These are phyloP conservation scores for Neodon shergylaensis DNA, from an alignment of 2,113 vertebrate species.

Conservation along the genomic window DNA sequence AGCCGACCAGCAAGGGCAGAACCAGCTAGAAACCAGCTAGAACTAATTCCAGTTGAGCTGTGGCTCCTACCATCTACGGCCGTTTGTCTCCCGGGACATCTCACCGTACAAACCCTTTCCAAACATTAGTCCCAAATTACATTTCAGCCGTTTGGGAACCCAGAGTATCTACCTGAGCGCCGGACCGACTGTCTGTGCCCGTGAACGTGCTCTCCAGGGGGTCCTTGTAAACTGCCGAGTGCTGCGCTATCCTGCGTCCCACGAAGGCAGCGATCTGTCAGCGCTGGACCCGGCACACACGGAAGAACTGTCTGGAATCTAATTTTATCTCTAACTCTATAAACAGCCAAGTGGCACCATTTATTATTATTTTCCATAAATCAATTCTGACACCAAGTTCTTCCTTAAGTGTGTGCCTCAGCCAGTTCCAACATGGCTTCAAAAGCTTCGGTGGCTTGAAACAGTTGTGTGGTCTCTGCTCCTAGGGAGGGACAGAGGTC, in stretches of 20 bases:
- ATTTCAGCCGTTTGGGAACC: conserved; percentile 26
- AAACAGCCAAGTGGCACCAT: conserved; percentile 69
- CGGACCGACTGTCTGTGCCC: not conserved
- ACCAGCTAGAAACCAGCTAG: no score
- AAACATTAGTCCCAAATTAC: conserved; percentile 26
- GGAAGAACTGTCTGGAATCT: conserved; percentile 61
- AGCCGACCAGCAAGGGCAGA: no score
- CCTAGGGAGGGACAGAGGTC: not conserved
- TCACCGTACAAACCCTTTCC: conserved; percentile 9
- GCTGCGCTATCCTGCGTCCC: not conserved
- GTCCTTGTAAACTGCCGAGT: conserved; percentile 43
- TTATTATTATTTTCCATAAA: conserved; percentile 71
- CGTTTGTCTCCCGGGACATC: not conserved
- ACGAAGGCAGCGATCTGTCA: conserved; percentile 36
- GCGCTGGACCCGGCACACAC: conserved; percentile 28
- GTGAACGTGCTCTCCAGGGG: conserved; percentile 48
- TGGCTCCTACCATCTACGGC: not conserved
- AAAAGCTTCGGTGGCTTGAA: not conserved
- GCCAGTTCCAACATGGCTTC: conserved; percentile 5
- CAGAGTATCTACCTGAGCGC: not conserved
- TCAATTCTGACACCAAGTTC: conserved; percentile 55
- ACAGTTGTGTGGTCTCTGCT: not conserved
- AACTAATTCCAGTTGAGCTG: not conserved
- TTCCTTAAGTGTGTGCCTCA: conserved; percentile 57
- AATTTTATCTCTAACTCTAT: conserved; percentile 72